Conservation (phyloP, 2,797 vertebrate species). For the Phoxinus dragarum region DNA sequence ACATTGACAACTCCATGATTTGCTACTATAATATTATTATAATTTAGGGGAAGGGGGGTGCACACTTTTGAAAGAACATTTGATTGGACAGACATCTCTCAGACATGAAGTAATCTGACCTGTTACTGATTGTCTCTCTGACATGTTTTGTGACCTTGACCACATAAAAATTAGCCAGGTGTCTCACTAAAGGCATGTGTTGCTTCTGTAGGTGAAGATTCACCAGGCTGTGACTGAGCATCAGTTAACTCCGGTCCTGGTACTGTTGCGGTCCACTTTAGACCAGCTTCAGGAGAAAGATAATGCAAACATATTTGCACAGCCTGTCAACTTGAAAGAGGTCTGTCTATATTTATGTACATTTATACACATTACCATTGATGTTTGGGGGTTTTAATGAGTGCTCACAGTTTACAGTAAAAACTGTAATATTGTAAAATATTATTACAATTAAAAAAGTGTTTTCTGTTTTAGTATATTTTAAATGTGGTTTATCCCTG, state of each 20-base stretch:
- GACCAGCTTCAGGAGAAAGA: conserved; percentile 90
- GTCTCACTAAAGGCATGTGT: not conserved
- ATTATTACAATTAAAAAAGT: not conserved
- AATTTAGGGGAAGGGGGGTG: not conserved
- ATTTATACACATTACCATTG: not conserved
- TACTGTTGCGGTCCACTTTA: conserved; percentile 85
- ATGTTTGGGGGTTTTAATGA: not conserved
- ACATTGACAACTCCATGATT: not conserved
- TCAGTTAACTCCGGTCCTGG: conserved; percentile 84
- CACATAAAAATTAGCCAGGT: not conserved
- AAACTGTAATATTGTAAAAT: not conserved
- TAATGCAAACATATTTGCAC: conserved; percentile 84
- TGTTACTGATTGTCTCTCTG: not conserved
- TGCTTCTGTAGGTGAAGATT: conserved; percentile 80
- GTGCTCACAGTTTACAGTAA: not conserved
- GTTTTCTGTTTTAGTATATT: not conserved
- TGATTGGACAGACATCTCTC: not conserved
- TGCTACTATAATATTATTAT: not conserved
- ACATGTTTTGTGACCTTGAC: not conserved
- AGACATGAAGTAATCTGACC: not conserved
- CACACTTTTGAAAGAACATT: not conserved
- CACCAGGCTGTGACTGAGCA: conserved; percentile 87
- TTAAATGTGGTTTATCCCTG: not conserved
- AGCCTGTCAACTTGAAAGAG: conserved; percentile 86
- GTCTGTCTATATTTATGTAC: conserved; percentile 67